A percentile compares a stretch with the other conserved stretches of the same genome.
Conservation (phyloP, 1,140 invertebrate genomes). For the Lepidurus couesii region DNA sequence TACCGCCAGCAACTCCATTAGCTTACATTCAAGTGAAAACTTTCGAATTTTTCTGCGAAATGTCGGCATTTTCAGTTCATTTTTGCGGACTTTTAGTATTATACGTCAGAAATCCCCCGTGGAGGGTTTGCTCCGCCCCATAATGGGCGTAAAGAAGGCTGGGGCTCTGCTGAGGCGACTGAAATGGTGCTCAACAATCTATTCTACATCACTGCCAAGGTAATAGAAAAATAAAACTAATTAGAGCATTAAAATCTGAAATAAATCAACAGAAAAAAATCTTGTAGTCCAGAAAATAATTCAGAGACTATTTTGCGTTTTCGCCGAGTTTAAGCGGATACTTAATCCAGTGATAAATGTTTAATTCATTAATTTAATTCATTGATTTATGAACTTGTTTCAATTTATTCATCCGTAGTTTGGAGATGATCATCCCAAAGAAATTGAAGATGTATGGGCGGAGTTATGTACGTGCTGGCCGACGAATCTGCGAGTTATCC, state of each 20-base stretch:
- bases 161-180: constrained; percentile 96
- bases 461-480: constrained; percentile 92
- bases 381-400: constrained; percentile 24
- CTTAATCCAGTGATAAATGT: not conserved
- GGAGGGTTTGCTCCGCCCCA: constrained; percentile 45
- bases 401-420: constrained; percentile 57
- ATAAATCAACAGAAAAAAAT: constrained; percentile 22
- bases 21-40: constrained; percentile 13
- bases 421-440: constrained; percentile 88
- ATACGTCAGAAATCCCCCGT: constrained; percentile 25
- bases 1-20: constrained; percentile 60
- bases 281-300: not conserved
- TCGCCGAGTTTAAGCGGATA: no score
- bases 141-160: constrained; percentile 79
- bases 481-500: constrained; percentile 93
- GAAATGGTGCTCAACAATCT: constrained; percentile 99
- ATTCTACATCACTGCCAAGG: constrained; percentile 93
- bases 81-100: constrained; percentile 28
- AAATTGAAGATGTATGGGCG: constrained; percentile 92
- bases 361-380: not conserved
- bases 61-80: constrained; percentile 36
- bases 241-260: constrained; percentile 19
- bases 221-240: constrained; percentile 48
- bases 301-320: no score
- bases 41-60: constrained; percentile 34